These are phyloP conservation scores for Cryptocheilus praepositus DNA, from an alignment of 2,888 invertebrate species.

Conservation along the genomic window DNA sequence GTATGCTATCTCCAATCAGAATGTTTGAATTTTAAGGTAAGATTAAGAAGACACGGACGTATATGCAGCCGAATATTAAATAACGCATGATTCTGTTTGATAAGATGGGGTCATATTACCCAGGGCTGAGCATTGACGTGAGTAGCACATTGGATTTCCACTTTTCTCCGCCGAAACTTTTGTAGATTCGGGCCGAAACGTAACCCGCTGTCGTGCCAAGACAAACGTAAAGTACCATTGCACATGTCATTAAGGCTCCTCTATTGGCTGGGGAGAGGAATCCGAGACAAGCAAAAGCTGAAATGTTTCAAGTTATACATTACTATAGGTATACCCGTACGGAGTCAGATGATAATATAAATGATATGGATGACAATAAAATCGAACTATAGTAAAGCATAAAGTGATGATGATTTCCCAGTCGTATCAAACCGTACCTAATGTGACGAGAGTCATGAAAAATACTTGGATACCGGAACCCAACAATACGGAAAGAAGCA, in stretches of 20 bases:
- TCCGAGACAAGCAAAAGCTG: conserved; percentile 98
- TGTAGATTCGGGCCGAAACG: conserved; percentile 97
- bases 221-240: conserved; percentile 96
- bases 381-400: too few relatives aligned
- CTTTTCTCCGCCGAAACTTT: conserved; percentile 98
- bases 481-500: conserved; percentile 96
- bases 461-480: conserved; percentile 98
- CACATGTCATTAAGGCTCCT: conserved; percentile 98
- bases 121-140: conserved; percentile 97
- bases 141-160: conserved; percentile 99
- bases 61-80: too few relatives aligned
- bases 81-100: too few relatives aligned
- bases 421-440: conserved; percentile 76
- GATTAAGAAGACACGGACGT: too few relatives aligned
- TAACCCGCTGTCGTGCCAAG: conserved; percentile 98
- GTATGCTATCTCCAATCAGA: too few relatives aligned
- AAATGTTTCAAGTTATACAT: conserved; percentile 32
- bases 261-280: conserved; percentile 99
- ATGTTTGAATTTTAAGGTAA: conserved; percentile 96
- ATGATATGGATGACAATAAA: too few relatives aligned
- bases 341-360: too few relatives aligned
- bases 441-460: conserved; percentile 95
- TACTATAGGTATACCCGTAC: too few relatives aligned
- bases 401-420: background rate
- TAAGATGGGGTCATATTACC: conserved; percentile 78